Evolutionary conservation across 2,888 invertebrate genomes (phyloP), one percentile per base, ranked within the genome.

Genomic region (Calliphora vomitoria): DNA sequence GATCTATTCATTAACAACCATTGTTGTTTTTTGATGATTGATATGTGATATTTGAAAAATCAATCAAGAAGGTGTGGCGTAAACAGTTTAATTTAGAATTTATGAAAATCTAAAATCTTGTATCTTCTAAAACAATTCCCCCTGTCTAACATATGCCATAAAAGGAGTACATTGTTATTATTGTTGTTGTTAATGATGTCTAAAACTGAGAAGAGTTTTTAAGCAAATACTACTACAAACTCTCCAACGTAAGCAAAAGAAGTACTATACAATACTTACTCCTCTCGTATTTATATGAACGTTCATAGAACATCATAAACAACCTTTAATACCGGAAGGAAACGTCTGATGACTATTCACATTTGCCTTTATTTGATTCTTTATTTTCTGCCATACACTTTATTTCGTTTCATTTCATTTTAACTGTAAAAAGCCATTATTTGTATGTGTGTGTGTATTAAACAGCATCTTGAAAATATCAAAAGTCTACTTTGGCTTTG

Each of bases 331-430:
- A 88, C 76, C 89, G 89, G 89, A 89, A 89, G 90, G 88, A 90
- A 89, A 89, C 85, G 90, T 89, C 90, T 90, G 89, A 89, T 89
- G 89, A 88, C 88, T 88, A 85, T 85, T 88, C 88, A 82, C 88
- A 85, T 82, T 89, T 82, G 85, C 85, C 68, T 76, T 86, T 81
- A 76, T 82, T 78, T 74, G 74, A 69, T 83, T 83, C 83, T 69
- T 84, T 86, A 68, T 71, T 62, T 83, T 35, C 64, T 68, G 80
- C 44, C 44, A 44, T 44, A 4, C 31, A 31, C 53, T 68, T 68
- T 79, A 31, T 74, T 80, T 66, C 72, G 50, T 85, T 68, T 78
- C 62, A 82, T 68, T 75, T 71, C 62, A 69, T 72, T 78, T 31
- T 58, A 71, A 55, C 47, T 78, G 50, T 47, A 31, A 31, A 76